A percentile compares a stretch with the other conserved stretches of the same genome.
phyloP scores from a whole-genome alignment of 2,797 vertebrate species.

The Denticeps clupeoides region DNA sequence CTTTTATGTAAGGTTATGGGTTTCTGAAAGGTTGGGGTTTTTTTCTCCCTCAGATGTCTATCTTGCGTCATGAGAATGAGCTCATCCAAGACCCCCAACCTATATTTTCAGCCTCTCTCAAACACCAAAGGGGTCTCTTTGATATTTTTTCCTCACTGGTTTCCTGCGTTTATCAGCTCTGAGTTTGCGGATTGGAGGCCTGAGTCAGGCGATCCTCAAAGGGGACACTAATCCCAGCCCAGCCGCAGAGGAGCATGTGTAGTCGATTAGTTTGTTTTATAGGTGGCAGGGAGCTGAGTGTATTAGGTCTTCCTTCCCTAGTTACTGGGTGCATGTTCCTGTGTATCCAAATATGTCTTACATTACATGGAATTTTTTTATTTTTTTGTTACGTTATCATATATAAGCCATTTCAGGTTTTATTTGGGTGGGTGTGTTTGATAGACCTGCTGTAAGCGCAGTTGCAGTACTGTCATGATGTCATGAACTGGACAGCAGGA shows the following conservation, averaged over 20 bases:
- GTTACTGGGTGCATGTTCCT: too few species aligned
- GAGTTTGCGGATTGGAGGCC: too few species aligned
- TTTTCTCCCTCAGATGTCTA: conserved; percentile 40
- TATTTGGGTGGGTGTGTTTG: conserved; percentile 17
- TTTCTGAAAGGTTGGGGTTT: conserved; percentile 28
- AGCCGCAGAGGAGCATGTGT: conserved; percentile 58
- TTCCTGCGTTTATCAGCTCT: background rate
- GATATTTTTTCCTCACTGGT: conserved; percentile 16
- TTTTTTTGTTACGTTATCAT: too few species aligned
- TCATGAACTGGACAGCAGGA: conserved; percentile 20
- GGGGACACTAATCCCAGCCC: conserved; percentile 53
- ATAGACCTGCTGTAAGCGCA: too few species aligned
- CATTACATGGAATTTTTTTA: too few species aligned
- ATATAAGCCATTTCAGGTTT: too few species aligned
- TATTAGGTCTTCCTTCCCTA: conserved; percentile 33
- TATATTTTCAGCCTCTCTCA: conserved; percentile 26
- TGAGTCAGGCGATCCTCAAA: too few species aligned
- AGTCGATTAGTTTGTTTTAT: conserved; percentile 62
- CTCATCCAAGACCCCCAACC: conserved; percentile 46
- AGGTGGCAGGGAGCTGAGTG: conserved; percentile 42
- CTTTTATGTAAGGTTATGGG: too few species aligned
- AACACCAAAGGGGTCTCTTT: conserved; percentile 21
- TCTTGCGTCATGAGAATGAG: conserved; percentile 51
- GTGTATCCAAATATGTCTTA: too few species aligned
- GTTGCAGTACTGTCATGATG: conserved; percentile 16